Evolutionary conservation across 2,113 vertebrate genomes (phyloP).

Genomic region (Dipodomys merriami): DNA sequence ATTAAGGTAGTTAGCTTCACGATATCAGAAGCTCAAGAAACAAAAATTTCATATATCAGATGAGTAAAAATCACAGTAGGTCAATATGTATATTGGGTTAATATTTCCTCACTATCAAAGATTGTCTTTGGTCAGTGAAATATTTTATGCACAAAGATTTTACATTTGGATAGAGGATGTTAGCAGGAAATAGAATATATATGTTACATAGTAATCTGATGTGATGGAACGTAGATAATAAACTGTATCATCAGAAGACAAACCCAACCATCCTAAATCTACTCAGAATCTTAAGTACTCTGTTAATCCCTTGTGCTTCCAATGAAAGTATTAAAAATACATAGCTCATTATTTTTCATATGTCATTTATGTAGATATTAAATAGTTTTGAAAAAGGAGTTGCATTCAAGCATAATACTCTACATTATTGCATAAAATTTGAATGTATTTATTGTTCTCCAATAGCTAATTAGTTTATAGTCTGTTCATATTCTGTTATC

Average conservation of each 20-base stretch:
- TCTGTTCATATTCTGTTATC: background rate
- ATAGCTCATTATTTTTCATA: background rate
- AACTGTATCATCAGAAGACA: background rate
- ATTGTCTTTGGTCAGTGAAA: background rate
- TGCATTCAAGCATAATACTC: background rate
- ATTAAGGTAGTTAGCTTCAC: conserved; percentile 2
- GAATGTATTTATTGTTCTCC: conserved; percentile 1
- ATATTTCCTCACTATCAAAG: background rate
- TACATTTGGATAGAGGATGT: background rate
- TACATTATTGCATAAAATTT: background rate
- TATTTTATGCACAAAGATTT: conserved; percentile 2
- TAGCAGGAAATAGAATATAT: background rate
- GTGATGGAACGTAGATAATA: background rate
- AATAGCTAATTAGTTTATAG: background rate
- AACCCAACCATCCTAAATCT: background rate
- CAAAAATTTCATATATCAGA: background rate
- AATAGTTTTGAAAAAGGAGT: background rate
- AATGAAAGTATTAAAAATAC: background rate
- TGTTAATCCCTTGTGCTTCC: background rate
- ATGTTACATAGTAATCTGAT: background rate
- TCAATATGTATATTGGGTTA: background rate
- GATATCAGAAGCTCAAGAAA: background rate
- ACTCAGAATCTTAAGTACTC: background rate
- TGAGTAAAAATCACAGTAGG: background rate
- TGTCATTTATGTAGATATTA: background rate